Base-by-base conservation (phyloP, 2,888 invertebrate species). In the Athalia rosae region DNA sequence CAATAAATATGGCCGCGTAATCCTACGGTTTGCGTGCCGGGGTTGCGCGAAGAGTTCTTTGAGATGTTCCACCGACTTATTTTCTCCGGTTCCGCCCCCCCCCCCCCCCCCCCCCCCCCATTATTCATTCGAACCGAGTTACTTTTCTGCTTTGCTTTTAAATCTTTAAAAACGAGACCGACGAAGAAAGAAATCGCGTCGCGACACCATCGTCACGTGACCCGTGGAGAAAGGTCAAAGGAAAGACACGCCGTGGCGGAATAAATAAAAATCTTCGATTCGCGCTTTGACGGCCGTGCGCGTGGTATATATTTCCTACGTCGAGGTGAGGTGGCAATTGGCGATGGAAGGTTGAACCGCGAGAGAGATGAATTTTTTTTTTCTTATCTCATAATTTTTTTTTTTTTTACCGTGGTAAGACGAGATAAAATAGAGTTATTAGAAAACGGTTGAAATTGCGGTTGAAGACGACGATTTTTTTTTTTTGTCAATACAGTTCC, bases 21-120 rank as follows among this genome's bases (percentile, higher is more conserved):
- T 53, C 69, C 56, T 71, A 71, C 58, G 58, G 71, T 71, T 71
- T 71, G 71, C 71, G 71, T 71, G 71, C 67, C 67, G 67, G 43
- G 67, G 67, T 53, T 67, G 67, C 67, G 67, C 71, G 71, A 71
- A 71, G 58, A 71, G 11, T 71, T 71, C 71, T 58, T 58, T 71
- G 43, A 58, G 71, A 56, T 58, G 9, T 63, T n/a, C 43, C 8
- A 58, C 71, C 71, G 9, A 53, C 11, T 43, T 71, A 13, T 58
- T 13, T 71, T n/a, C 43, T 50, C 2, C 58, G n/a, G 71, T 71
- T 71, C 58, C 28, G 43, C 71, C 58, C 56, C 50, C 69, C 50
- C 8, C 8, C 8, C 7, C 53, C 53, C 53, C n/a, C n/a, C n/a
- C 28, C 28, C 28, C 1, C 28, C 2, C 56, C 71, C 71, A 71